Evolutionary conservation across 2,797 vertebrate genomes (phyloP).

Genomic region (Acestrorhynchus altus): DNA sequence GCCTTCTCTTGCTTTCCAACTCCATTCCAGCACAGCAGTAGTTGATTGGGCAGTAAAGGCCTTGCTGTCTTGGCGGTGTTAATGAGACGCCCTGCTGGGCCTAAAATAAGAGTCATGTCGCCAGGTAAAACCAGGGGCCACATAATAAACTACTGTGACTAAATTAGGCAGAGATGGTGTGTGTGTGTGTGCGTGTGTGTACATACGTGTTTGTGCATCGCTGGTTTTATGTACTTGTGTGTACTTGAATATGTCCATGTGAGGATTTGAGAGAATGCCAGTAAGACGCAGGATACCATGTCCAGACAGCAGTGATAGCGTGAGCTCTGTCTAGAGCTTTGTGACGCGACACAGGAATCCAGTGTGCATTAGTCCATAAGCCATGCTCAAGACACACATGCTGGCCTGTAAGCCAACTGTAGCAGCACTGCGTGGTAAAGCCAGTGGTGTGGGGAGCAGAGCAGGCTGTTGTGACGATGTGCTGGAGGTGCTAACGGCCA

Average conservation of each 20-base stretch:
- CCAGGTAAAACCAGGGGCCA: slow-evolving; percentile 51
- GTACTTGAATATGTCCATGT: neutral
- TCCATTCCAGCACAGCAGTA: slow-evolving; percentile 15
- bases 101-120: slow-evolving; percentile 59
- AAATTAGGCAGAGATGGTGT: slow-evolving; percentile 45
- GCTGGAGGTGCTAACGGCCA: slow-evolving; percentile 40
- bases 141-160: slow-evolving; percentile 55
- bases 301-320: slow-evolving; percentile 13
- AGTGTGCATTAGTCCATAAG: slow-evolving; percentile 12
- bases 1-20: slow-evolving; percentile 16
- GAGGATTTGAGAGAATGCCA: slow-evolving; percentile 35
- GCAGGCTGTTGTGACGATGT: neutral
- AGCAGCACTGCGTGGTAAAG: neutral
- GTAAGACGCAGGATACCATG: slow-evolving; percentile 9
- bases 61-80: slow-evolving; percentile 43
- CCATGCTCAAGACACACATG: neutral
- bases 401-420: neutral
- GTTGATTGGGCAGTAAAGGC: slow-evolving; percentile 55
- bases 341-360: slow-evolving; percentile 1
- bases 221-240: slow-evolving; percentile 22
- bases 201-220: slow-evolving; percentile 17
- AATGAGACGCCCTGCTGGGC: slow-evolving; percentile 47
- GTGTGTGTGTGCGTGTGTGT: slow-evolving; percentile 35
- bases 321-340: neutral
- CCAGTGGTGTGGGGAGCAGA: neutral